Evolutionary conservation across 1,140 invertebrate species (phyloP), one percentile per base, ranked within the genome.

Genomic region (Aradophagus sp.): DNA sequence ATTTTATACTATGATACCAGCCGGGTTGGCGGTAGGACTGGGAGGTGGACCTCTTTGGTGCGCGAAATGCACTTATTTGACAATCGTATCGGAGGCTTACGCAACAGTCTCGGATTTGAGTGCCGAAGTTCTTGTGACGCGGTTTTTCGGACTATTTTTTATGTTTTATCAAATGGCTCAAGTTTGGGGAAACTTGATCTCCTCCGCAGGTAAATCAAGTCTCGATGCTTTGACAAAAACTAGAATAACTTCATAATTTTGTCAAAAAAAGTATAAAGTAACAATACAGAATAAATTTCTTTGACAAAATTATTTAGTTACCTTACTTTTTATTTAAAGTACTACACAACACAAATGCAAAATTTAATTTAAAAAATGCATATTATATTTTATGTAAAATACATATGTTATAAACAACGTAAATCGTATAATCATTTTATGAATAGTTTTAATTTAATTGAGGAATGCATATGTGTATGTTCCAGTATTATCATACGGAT

Each of bases 111-210:
- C 90, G 0, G 90, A 90, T 0, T 84, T 92, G 2, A 77, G 87
- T 1, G 84, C 88, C 0, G 92, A 95, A 32, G 87, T 92, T 0
- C 86, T 95, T 15, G 91, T 96, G 16, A 92, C 93, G 2, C 86
- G 92, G 67, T 96, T 96, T 83, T 97, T 97, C 79, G 95, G 95
- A 0, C 86, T 96, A 1, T 97, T 97, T 85, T 97, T 96, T 86
- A 93, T 96, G 90, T 91, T 97, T 76, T 97, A 96, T 77, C 96
- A 98, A 84, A 92, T 94, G 86, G 93, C 95, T 0, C 93, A 95
- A 82, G 93, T 96, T 14, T 93, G 94, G 93, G 96, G 96, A 0
- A 97, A 97, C 82, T 87, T 97, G 0, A 93, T 97, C 34, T 96
- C 95, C 20, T 97, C 95, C 1, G 88, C 91, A 72, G 89, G 91